A percentile compares a stretch with the other conserved stretches of the same genome.
Conservation (phyloP, 2,797 vertebrate species). For the Anolis apletophallus region DNA sequence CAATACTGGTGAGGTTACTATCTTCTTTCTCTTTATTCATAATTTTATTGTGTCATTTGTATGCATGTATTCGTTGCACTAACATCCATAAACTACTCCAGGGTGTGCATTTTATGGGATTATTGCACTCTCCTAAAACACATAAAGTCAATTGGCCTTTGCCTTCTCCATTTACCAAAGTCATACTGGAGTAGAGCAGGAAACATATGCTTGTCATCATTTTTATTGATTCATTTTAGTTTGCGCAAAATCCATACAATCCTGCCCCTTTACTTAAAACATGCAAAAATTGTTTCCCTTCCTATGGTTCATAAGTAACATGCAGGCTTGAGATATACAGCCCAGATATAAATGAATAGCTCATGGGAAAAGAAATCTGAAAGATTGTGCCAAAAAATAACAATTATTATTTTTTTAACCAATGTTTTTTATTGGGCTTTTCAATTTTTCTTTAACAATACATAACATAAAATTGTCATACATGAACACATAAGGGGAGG, state of each 20-base stretch:
- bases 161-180: conserved; percentile 29
- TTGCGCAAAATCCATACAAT: conserved; percentile 30
- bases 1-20: not conserved
- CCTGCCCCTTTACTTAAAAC: conserved; percentile 1
- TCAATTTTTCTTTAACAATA: too few relatives aligned
- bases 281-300: conserved; percentile 11
- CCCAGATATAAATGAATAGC: not conserved
- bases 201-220: conserved; percentile 5
- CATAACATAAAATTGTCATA: too few relatives aligned
- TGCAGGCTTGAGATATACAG: not conserved
- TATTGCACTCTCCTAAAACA: conserved; percentile 15
- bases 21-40: not conserved
- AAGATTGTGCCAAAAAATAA: conserved; percentile 12
- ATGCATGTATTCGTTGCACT: not conserved
- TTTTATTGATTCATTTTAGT: conserved; percentile 33
- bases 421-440: too few relatives aligned
- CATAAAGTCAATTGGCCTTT: conserved; percentile 15
- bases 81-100: conserved; percentile 13
- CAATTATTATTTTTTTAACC: conserved; percentile 19
- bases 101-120: conserved; percentile 24
- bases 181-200: conserved; percentile 10
- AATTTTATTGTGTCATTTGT: conserved; percentile 33
- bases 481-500: too few relatives aligned
- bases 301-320: not conserved
- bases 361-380: not conserved